Evolutionary conservation across 2,888 invertebrate species (phyloP).

Genomic region (Amiota communis): DNA sequence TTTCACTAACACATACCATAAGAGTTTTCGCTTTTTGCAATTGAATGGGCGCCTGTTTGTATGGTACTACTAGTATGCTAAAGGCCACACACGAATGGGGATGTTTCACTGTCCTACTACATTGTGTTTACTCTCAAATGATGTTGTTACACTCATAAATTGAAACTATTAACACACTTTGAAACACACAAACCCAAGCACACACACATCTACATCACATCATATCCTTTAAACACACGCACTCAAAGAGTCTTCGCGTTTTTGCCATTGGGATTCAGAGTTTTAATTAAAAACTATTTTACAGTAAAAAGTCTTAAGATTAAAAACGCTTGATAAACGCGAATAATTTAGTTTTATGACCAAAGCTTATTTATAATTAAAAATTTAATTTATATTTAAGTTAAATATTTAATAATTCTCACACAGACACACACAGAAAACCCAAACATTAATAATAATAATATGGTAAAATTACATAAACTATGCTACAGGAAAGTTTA

Average conservation of each 20-base stretch:
- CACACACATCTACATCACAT: not conserved
- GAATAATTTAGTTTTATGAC: conserved; percentile 55
- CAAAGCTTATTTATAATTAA: conserved; percentile 21
- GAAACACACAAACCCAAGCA: not conserved
- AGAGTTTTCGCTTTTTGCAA: too few relatives aligned
- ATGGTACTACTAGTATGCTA: too few relatives aligned
- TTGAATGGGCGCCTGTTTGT: too few relatives aligned
- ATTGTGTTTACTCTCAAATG: conserved; percentile 41
- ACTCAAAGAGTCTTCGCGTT: conserved; percentile 11
- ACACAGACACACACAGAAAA: too few relatives aligned
- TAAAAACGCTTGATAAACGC: conserved; percentile 48
- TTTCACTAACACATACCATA: too few relatives aligned
- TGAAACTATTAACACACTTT: conserved; percentile 54
- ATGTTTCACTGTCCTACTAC: not conserved
- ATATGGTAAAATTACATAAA: too few relatives aligned
- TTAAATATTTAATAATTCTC: conserved; percentile 15
- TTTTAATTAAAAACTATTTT: conserved; percentile 30
- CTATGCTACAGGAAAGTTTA: not conserved
- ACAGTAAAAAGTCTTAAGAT: conserved; percentile 41
- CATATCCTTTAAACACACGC: not conserved
- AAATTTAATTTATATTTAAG: conserved; percentile 22
- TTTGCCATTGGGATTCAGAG: conserved; percentile 5
- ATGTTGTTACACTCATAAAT: conserved; percentile 52
- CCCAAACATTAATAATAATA: too few relatives aligned
- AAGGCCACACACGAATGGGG: too few relatives aligned